Base-by-base conservation (phyloP, 2,888 invertebrate species). In the Ormyrus rosae region DNA sequence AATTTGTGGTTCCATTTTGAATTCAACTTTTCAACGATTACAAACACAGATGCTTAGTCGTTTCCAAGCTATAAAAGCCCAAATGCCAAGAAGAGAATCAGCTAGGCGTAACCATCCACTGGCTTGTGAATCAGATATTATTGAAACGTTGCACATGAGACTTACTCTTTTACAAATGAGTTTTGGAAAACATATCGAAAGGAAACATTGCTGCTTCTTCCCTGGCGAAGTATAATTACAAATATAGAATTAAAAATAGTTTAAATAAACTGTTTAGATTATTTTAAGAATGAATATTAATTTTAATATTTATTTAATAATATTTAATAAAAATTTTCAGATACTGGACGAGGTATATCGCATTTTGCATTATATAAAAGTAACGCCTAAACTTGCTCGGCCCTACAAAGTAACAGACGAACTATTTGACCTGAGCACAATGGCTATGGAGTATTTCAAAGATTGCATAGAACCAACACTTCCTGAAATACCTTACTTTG, bases 391-490 rank as follows among this genome's bases (percentile, higher is more conserved):
- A 89, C 91, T 97, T 86, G 95, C 95, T 83, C 93, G 97, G 87
- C 97, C 98, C 65, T 98, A 96, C 91, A 97, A 97, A 91, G 96
- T 98, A 81, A 97, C 97, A 8, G 98, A 98, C 92, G 98, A 98
- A 91, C 92, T 98, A 78, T 97, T 97, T 91, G 98, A 98, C 92
- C 93, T 98, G 83, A 97, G 97, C 58, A 97, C 97, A 58, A 98
- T 98, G 98, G 98, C 98, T 55, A 98, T 98, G 98, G 98, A 98
- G 91, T 98, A 98, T 91, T 98, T 98, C 91, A 97, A 97, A 90
- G 98, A 98, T 91, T 95, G 96, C 87, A 96, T 98, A 89, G 97
- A 97, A 90, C 96, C 97, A 7, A 95, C 95, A 84, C 92, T 97
- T 87, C 97, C 97, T 56, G 96, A 97, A 91, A 96, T 97, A 84